phyloP scores from a whole-genome alignment of 2,888 invertebrate genomes.

The Drosophila multiciliata region DNA sequence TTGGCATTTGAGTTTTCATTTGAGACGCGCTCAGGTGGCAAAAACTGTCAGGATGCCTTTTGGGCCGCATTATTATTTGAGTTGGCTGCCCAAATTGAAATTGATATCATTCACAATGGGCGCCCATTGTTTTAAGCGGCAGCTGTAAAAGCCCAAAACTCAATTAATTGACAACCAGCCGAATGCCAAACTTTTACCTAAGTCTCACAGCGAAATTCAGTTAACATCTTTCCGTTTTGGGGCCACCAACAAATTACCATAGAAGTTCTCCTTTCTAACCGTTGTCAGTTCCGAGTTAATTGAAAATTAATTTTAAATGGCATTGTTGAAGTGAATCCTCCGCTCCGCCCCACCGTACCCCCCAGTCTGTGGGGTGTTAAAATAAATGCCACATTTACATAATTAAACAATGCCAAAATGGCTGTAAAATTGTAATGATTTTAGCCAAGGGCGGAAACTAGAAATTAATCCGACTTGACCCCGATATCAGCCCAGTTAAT shows the following conservation, averaged over 20 bases:
- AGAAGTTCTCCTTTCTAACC: conserved; percentile 14
- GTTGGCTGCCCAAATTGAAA: conserved; percentile 51
- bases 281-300: conserved; percentile 59
- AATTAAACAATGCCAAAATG: conserved; percentile 65
- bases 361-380: conserved; percentile 13
- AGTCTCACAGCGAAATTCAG: conserved; percentile 21
- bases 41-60: conserved; percentile 30
- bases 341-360: conserved; percentile 12
- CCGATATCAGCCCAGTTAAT: background rate
- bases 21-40: conserved; percentile 48
- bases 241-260: conserved; percentile 23
- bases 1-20: conserved; percentile 71
- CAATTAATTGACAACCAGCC: conserved; percentile 54
- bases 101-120: conserved; percentile 65
- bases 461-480: conserved; percentile 30
- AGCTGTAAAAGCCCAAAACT: conserved; percentile 50
- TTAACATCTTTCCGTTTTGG: conserved; percentile 31
- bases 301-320: conserved; percentile 75
- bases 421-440: conserved; percentile 52
- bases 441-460: conserved; percentile 27
- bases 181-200: conserved; percentile 38
- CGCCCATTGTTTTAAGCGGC: conserved; percentile 58
- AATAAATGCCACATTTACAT: conserved; percentile 67
- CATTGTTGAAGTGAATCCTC: conserved; percentile 55
- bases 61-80: conserved; percentile 36